Conservation (phyloP, 2,888 invertebrate genomes). For the Epistrophella euchroma region DNA sequence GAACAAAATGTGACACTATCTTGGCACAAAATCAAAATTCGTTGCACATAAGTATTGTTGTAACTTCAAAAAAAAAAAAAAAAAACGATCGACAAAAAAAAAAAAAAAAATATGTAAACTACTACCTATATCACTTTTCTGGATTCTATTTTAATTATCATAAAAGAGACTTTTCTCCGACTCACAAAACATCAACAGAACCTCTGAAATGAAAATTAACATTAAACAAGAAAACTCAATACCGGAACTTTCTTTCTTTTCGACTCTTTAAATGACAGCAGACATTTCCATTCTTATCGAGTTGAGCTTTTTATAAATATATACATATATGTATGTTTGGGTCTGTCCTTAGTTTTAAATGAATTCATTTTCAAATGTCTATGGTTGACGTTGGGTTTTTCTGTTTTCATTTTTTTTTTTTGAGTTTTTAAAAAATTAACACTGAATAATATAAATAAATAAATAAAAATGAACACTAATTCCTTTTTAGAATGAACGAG, state of each 20-base stretch:
- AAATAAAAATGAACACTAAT: neutral
- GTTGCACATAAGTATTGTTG: neutral
- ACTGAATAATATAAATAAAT: constrained; percentile 28
- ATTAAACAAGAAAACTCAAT: constrained; percentile 34
- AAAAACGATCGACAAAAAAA: neutral
- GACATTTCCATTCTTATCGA: constrained; percentile 28
- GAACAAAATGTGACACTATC: neutral
- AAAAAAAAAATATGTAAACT: neutral
- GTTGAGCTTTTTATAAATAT: neutral
- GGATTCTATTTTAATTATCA: constrained; percentile 3
- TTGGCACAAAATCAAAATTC: neutral
- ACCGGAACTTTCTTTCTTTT: constrained; percentile 21
- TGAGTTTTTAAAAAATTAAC: constrained; percentile 23
- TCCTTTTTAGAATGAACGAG: neutral
- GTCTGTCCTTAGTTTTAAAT: neutral
- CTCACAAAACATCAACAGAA: neutral
- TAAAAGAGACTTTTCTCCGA: neutral
- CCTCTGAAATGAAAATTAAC: constrained; percentile 13
- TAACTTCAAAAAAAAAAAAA: neutral
- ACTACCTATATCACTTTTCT: neutral
- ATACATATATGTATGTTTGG: no score
- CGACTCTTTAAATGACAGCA: neutral
- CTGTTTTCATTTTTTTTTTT: neutral
- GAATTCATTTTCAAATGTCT: neutral
- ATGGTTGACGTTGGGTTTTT: neutral